A percentile compares a stretch with the other conserved stretches of the same genome.
These are phyloP conservation scores for Drosophila orosa DNA, from an alignment of 1,140 invertebrate genomes.

Conservation along the genomic window DNA sequence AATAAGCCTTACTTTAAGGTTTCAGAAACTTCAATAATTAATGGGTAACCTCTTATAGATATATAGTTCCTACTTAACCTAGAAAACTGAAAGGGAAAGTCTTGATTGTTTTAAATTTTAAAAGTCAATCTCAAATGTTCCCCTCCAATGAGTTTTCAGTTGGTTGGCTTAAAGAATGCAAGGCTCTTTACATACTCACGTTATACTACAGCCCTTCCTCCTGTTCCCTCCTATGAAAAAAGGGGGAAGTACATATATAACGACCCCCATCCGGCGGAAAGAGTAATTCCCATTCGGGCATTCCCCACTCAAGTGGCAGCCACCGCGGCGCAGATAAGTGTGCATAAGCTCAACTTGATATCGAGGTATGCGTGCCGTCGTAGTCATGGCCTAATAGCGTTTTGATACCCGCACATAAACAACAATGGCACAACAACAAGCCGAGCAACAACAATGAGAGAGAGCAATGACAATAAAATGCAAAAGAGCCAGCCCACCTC, in stretches of 20 bases:
- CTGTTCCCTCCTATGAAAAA: too few relatives aligned
- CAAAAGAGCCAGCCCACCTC: slow-evolving; percentile 59
- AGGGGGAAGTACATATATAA: background rate
- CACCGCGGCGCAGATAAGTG: slow-evolving; percentile 39
- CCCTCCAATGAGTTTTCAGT: background rate
- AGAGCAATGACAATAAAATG: slow-evolving; percentile 76
- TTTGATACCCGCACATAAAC: slow-evolving; percentile 81
- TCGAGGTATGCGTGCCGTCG: slow-evolving; percentile 62
- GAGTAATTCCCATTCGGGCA: slow-evolving; percentile 28
- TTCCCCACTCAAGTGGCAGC: background rate
- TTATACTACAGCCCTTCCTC: background rate
- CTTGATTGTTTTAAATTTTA: background rate
- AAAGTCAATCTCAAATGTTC: background rate
- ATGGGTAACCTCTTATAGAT: background rate
- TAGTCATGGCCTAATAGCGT: slow-evolving; percentile 78
- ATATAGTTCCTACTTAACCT: background rate
- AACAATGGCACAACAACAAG: slow-evolving; percentile 65
- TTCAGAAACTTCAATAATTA: background rate
- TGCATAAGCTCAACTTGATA: slow-evolving; percentile 63
- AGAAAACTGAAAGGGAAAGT: background rate
- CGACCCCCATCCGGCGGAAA: slow-evolving; percentile 6
- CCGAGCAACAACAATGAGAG: slow-evolving; percentile 62
- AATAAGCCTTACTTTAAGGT: background rate
- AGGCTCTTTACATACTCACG: background rate
- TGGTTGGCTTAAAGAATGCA: background rate